Evolutionary conservation across 2,113 vertebrate genomes (phyloP), one percentile per base, ranked within the genome.

Genomic region (Oncorhynchus gorbuscha): DNA sequence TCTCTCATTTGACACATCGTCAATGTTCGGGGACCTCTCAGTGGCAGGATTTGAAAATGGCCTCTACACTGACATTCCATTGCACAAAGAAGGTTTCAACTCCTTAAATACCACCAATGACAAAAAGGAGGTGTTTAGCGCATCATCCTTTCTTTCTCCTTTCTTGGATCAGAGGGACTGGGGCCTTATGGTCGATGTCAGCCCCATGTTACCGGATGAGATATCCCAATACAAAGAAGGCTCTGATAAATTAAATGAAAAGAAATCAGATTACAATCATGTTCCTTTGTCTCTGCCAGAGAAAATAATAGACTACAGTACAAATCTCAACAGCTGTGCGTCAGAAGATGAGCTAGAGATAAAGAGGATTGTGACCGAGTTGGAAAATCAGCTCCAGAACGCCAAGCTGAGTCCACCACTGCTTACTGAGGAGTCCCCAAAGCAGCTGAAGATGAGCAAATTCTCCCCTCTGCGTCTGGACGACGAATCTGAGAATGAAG

Each of bases 341-440:
- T 94, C 95, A 0, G 96, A 97, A 0, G 96, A 96, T 1, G 97
- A 98, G 70, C 89, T 99, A 3, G 98, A 97, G 90, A 98, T 99
- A 89, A 97, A 96, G 82, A 91, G 96, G 59, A 87, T 99, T 76
- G 96, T 99, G n/a, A 96, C 94, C 0, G 97, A 99, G 84, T 88
- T 98, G 62, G 97, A 99, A 85, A 97, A 87, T 71, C 95, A 99
- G 69, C 94, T 99, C 62, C 95, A 96, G 72, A 94, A 89, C 30
- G 90, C 90, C 18, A 95, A 92, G 74, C 26, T 91, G 48, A 90
- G 78, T 1, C 89, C 91, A 58, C 51, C 84, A 0, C 11, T 94
- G 0, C 0, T 79, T 0, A 16, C 55, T 67, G 91, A 45, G 39
- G 39, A 85, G 3, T 75, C 83, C 6, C 61, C 91, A 0, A 90